Conservation (phyloP, 2,113 vertebrate species). For the Gopherus evgoodei region DNA sequence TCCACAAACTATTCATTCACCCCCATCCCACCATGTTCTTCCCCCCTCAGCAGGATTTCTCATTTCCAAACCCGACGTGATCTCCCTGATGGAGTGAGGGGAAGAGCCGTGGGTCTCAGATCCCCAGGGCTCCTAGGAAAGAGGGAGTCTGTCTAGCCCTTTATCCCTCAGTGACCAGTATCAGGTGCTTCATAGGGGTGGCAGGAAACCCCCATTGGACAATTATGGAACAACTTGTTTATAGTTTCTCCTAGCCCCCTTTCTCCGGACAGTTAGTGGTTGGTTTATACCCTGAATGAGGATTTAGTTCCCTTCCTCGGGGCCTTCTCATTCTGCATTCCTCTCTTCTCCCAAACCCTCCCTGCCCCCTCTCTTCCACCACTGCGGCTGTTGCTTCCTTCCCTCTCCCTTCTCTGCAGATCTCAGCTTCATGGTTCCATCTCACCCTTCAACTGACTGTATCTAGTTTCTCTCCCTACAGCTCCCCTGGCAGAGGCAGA, state of each 20-base stretch:
- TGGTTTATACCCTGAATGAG: background rate
- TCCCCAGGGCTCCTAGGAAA: background rate
- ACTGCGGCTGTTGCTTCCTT: background rate
- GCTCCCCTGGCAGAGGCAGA: conserved; percentile 14
- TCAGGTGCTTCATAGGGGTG: background rate
- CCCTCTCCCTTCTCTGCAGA: background rate
- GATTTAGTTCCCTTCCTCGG: background rate
- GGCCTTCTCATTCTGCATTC: background rate
- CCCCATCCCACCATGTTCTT: background rate
- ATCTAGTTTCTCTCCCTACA: background rate
- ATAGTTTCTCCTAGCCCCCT: background rate
- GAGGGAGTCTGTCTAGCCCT: background rate
- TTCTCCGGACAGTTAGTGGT: background rate
- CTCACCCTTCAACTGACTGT: accelerated
- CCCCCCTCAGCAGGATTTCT: background rate
- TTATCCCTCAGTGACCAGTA: background rate
- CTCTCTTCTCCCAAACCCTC: background rate
- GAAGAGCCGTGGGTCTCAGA: background rate
- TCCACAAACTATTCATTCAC: background rate
- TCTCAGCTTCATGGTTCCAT: background rate
- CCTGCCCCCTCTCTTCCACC: background rate
- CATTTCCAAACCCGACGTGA: background rate
- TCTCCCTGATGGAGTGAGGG: background rate
- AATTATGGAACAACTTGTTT: background rate
- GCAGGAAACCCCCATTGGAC: background rate